A percentile compares a stretch with the other conserved stretches of the same genome.
phyloP scores from a whole-genome alignment of 2,113 vertebrate species.

The Pseudorasbora parva region DNA sequence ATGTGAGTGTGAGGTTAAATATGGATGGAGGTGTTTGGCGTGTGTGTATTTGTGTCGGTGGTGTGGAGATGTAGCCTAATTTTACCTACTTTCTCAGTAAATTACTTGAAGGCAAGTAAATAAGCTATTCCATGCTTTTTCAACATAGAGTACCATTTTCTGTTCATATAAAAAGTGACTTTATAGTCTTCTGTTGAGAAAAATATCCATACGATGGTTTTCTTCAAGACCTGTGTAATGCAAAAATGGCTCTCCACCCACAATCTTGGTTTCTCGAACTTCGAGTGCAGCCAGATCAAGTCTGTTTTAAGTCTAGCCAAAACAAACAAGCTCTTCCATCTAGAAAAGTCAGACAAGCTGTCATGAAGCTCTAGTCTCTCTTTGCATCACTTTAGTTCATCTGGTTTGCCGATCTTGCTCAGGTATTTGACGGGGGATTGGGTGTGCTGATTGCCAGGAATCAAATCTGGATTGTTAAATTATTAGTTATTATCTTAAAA shows the following conservation, averaged over 20 bases:
- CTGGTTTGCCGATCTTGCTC: conserved; percentile 52
- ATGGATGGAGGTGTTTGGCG: neutral
- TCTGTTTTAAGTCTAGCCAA: conserved; percentile 69
- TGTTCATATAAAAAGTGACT: conserved; percentile 49
- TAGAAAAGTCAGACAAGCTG: conserved; percentile 61
- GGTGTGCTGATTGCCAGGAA: conserved; percentile 45
- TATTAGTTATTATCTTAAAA: conserved; percentile 55
- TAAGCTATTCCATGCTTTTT: conserved; percentile 5
- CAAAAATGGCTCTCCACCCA: conserved; percentile 55
- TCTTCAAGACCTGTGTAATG: conserved; percentile 60
- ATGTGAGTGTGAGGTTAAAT: neutral
- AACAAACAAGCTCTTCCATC: conserved; percentile 68
- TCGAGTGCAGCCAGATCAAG: conserved; percentile 53
- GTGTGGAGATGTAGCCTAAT: neutral
- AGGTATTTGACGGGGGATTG: neutral
- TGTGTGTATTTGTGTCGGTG: neutral
- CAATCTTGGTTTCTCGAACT: conserved; percentile 60
- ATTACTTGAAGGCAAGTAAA: neutral
- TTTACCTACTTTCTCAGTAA: neutral
- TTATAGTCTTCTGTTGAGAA: conserved; percentile 56
- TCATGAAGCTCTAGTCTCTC: conserved; percentile 55
- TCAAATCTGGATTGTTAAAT: conserved; percentile 55
- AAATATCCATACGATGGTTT: conserved; percentile 59
- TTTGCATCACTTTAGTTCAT: conserved; percentile 60
- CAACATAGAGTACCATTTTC: conserved; percentile 30